A percentile compares a stretch with the other conserved stretches of the same genome.
phyloP scores from a whole-genome alignment of 2,888 invertebrate genomes.

The Thecophora atra region DNA sequence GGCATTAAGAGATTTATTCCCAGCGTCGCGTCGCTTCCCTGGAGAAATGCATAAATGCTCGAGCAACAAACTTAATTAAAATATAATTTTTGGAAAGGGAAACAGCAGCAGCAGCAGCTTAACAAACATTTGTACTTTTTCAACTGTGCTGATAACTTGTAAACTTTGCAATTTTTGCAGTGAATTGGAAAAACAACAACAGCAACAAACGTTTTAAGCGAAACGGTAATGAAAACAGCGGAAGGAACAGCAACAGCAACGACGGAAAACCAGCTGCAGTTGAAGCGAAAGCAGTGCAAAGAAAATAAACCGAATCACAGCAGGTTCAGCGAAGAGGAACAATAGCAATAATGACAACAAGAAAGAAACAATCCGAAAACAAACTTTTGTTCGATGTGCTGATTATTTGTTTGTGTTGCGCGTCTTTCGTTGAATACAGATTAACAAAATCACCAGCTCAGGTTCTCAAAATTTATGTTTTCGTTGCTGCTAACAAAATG shows the following conservation, averaged over 20 bases:
- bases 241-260: background rate
- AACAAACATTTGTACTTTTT: background rate
- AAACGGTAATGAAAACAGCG: background rate
- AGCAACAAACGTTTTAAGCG: background rate
- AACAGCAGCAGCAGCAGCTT: background rate
- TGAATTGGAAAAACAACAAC: background rate
- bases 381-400: background rate
- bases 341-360: background rate
- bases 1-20: background rate
- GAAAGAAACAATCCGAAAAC: background rate
- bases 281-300: background rate
- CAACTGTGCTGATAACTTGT: constrained; percentile 20
- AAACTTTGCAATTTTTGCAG: constrained; percentile 5
- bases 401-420: background rate
- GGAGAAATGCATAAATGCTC: background rate
- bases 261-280: background rate
- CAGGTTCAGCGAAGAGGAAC: background rate
- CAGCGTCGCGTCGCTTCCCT: background rate
- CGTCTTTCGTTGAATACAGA: background rate
- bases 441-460: background rate
- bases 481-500: constrained; percentile 1
- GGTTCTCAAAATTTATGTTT: background rate
- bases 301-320: background rate
- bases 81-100: constrained; percentile 1
- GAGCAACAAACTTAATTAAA: constrained; percentile 24